Evolutionary conservation across 2,888 invertebrate genomes (phyloP).

Genomic region (Oxytorus armatus): DNA sequence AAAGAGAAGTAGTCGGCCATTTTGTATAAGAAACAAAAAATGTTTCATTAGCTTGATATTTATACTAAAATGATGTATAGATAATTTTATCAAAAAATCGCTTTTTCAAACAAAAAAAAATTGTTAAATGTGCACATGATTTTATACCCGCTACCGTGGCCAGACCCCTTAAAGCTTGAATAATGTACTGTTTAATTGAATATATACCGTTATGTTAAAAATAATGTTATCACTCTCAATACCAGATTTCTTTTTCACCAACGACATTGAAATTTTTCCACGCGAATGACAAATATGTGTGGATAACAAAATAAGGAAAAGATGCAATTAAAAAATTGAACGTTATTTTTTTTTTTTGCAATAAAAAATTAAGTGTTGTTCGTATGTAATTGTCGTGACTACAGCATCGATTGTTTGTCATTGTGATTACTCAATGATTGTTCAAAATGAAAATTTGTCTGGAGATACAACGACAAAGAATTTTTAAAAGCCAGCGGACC

Average conservation of each 20-base stretch:
- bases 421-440: not conserved
- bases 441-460: not conserved
- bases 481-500: not conserved
- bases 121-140: no score
- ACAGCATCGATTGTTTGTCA: not conserved
- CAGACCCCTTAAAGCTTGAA: no score
- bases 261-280: constrained; percentile 3
- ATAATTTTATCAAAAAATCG: no score
- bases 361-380: constrained; percentile 4
- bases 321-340: not conserved
- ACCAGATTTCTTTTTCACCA: not conserved
- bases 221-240: constrained; percentile 7
- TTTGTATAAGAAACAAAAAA: no score
- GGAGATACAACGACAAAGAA: not conserved
- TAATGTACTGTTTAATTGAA: no score
- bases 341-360: not conserved
- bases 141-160: no score
- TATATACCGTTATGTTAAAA: no score
- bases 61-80: no score
- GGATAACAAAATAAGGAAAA: not conserved
- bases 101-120: no score
- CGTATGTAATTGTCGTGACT: not conserved
- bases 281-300: not conserved
- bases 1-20: no score
- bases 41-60: no score